phyloP scores from a whole-genome alignment of 2,797 vertebrate genomes.

The Mormyrus hasselquistii region DNA sequence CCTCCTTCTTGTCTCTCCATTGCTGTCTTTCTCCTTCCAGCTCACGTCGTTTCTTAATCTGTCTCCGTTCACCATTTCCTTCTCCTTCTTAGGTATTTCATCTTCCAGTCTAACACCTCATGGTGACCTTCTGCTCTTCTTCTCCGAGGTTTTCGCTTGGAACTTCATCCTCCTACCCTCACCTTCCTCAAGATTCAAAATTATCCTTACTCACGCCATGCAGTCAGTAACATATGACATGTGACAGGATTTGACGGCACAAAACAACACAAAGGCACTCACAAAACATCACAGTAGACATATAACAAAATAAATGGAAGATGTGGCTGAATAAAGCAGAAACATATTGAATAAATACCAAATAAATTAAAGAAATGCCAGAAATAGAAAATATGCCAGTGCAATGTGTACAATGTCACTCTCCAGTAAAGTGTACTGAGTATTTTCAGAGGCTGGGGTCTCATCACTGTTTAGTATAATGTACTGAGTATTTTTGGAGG shows the following conservation, averaged over 20 bases:
- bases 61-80: background rate
- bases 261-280: background rate
- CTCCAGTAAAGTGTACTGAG: background rate
- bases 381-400: background rate
- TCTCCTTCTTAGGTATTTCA: background rate
- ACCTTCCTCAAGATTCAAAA: background rate
- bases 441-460: background rate
- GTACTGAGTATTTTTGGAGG: background rate
- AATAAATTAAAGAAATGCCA: background rate
- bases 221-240: background rate
- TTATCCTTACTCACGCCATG: background rate
- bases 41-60: background rate
- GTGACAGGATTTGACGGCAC: background rate
- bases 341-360: background rate
- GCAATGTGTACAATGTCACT: background rate
- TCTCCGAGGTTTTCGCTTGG: background rate
- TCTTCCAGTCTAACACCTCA: background rate
- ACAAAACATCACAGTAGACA: background rate
- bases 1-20: background rate
- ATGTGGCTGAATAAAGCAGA: background rate
- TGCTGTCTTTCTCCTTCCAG: background rate
- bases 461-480: background rate
- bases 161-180: background rate
- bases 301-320: background rate
- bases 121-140: background rate